These are phyloP conservation scores for Agrochola circellaris DNA, from an alignment of 2,888 invertebrate species.

Conservation along the genomic window DNA sequence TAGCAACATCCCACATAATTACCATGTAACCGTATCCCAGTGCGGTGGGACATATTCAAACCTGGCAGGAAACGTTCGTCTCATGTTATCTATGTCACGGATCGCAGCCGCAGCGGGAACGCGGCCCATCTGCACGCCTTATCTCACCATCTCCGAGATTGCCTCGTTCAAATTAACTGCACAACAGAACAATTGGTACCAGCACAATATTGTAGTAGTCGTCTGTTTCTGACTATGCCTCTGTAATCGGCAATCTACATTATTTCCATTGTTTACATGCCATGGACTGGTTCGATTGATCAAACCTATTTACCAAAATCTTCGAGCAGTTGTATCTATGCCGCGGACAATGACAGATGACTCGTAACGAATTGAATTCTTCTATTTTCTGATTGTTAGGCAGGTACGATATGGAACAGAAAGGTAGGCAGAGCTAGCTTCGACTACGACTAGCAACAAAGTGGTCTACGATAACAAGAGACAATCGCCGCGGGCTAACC, in stretches of 20 bases:
- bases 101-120: slow-evolving; percentile 77
- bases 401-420: slow-evolving; percentile 47
- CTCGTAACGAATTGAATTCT: slow-evolving; percentile 69
- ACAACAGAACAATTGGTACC: slow-evolving; percentile 74
- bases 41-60: slow-evolving; percentile 71
- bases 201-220: slow-evolving; percentile 71
- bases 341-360: slow-evolving; percentile 71
- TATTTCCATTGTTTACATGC: slow-evolving; percentile 78
- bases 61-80: slow-evolving; percentile 78
- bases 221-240: slow-evolving; percentile 70
- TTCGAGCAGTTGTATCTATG: slow-evolving; percentile 73
- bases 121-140: slow-evolving; percentile 75
- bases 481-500: slow-evolving; percentile 56
- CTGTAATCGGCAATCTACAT: slow-evolving; percentile 72
- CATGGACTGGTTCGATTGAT: slow-evolving; percentile 72
- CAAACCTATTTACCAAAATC: slow-evolving; percentile 71
- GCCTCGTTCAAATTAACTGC: slow-evolving; percentile 78
- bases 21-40: slow-evolving; percentile 63
- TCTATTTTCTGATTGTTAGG: slow-evolving; percentile 48
- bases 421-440: slow-evolving; percentile 37
- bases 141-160: slow-evolving; percentile 77
- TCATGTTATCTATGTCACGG: slow-evolving; percentile 82
- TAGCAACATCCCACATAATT: slow-evolving; percentile 55
- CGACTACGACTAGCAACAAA: slow-evolving; percentile 25
- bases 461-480: slow-evolving; percentile 59